Evolutionary conservation across 2,888 invertebrate species (phyloP).

Genomic region (Cyaniris semiargus): DNA sequence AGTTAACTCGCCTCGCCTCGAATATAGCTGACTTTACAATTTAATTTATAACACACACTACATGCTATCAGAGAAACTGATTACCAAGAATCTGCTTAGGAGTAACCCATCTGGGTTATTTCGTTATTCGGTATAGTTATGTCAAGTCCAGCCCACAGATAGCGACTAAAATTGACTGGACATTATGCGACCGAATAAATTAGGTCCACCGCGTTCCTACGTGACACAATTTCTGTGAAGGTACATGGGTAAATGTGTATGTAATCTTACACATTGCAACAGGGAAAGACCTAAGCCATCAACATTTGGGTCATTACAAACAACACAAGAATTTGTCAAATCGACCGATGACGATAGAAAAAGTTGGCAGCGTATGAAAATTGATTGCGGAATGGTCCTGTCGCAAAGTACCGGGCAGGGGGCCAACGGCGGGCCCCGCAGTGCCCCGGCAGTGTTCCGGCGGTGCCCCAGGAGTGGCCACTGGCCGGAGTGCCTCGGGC

Average conservation of each 20-base stretch:
- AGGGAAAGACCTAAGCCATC: background rate
- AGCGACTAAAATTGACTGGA: too few relatives aligned
- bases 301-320: slow-evolving; percentile 5
- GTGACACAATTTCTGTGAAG: background rate
- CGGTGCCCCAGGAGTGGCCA: background rate
- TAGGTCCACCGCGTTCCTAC: background rate
- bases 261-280: background rate
- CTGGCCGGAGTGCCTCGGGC: background rate
- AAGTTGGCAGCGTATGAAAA: slow-evolving; percentile 26
- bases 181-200: too few relatives aligned
- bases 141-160: too few relatives aligned
- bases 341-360: slow-evolving; percentile 20
- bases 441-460: background rate
- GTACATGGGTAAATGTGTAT: background rate
- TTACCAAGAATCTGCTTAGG: too few relatives aligned
- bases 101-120: too few relatives aligned
- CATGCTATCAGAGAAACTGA: too few relatives aligned
- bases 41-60: too few relatives aligned
- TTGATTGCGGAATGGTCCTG: slow-evolving; percentile 14
- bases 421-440: background rate
- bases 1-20: too few relatives aligned
- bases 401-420: slow-evolving; percentile 12
- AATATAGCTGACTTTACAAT: too few relatives aligned
- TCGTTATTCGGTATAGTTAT: too few relatives aligned
- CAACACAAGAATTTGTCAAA: slow-evolving; percentile 3